These are phyloP conservation scores for Amniataba percoides DNA, from an alignment of 2,797 vertebrate genomes.

Conservation along the genomic window DNA sequence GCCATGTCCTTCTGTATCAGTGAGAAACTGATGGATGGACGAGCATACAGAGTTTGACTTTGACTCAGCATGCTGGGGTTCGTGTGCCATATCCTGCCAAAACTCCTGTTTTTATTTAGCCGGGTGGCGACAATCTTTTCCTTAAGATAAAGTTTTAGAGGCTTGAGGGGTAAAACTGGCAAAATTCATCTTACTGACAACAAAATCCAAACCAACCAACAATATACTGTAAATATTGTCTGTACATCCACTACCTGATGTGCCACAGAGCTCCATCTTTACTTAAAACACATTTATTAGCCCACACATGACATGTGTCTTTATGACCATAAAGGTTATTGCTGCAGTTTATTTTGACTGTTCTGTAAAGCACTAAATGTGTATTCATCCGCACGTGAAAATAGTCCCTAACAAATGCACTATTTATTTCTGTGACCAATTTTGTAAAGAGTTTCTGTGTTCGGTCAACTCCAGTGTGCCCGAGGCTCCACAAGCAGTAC, in stretches of 20 bases:
- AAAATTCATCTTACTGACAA: not conserved
- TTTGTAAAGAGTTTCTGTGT: too few species aligned
- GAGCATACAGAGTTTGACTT: conserved; percentile 1
- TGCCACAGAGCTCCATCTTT: too few species aligned
- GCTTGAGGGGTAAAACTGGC: not conserved
- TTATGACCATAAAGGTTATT: not conserved
- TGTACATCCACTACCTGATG: too few species aligned
- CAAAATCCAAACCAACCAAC: not conserved
- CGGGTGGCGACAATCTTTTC: not conserved
- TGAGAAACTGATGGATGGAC: not conserved
- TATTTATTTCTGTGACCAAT: not conserved
- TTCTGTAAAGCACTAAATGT: not conserved
- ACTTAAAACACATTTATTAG: not conserved
- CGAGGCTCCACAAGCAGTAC: too few species aligned
- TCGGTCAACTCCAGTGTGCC: too few species aligned
- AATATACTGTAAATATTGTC: too few species aligned
- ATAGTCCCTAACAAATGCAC: not conserved
- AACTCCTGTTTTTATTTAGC: not conserved
- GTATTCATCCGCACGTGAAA: not conserved
- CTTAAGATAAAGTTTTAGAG: not conserved
- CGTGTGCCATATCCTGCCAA: not conserved
- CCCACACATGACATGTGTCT: too few species aligned
- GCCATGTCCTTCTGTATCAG: not conserved
- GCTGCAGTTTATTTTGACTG: not conserved
- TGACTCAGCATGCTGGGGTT: conserved; percentile 1